phyloP scores from a whole-genome alignment of 2,113 vertebrate genomes.

The Oreochromis spilurus region DNA sequence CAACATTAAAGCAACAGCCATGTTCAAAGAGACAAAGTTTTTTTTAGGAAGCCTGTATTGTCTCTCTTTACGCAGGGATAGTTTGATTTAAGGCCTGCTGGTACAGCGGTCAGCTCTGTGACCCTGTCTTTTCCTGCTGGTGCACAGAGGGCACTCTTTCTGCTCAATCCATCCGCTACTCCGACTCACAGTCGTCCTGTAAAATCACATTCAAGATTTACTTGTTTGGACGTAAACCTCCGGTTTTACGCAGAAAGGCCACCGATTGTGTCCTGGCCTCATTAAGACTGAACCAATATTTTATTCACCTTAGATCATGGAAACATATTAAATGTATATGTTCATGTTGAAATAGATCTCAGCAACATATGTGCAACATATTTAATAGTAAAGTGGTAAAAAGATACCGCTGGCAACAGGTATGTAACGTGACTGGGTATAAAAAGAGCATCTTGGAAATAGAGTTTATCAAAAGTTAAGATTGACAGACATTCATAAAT shows the following conservation, averaged over 20 bases:
- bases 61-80: conserved; percentile 44
- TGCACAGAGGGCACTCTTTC: conserved; percentile 45
- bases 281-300: not conserved
- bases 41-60: conserved; percentile 34
- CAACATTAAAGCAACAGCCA: not conserved
- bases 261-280: not conserved
- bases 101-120: conserved; percentile 38
- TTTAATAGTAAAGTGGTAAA: not conserved
- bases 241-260: not conserved
- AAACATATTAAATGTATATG: not conserved
- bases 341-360: not conserved
- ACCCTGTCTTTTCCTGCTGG: conserved; percentile 40
- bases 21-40: conserved; percentile 40
- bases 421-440: not conserved
- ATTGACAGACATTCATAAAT: not conserved
- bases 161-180: conserved; percentile 1
- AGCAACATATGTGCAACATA: not conserved
- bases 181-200: conserved; percentile 17
- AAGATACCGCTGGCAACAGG: not conserved
- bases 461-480: not conserved
- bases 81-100: conserved; percentile 56
- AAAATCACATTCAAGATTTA: conserved; percentile 20
- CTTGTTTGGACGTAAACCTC: conserved; percentile 14
- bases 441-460: not conserved
- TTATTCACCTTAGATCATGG: not conserved